Percentiles rank a stretch among this genome's conserved stretches.
phyloP scores from a whole-genome alignment of 2,113 vertebrate species.

The Aleadryas rufinucha region DNA sequence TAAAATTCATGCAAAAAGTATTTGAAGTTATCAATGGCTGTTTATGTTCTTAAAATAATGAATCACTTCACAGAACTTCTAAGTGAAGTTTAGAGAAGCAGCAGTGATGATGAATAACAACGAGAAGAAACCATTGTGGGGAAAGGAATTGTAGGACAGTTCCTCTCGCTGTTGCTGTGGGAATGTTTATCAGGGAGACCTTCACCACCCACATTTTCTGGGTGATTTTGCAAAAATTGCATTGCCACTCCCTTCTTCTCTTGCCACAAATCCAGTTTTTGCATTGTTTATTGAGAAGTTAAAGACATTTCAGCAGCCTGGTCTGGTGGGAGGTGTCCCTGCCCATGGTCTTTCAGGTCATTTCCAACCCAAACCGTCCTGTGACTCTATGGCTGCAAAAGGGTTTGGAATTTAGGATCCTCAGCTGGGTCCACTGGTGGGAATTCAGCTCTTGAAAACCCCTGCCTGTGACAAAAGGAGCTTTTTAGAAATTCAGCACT shows the following conservation, averaged over 20 bases:
- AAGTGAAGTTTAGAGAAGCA: not conserved
- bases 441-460: not conserved
- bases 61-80: not conserved
- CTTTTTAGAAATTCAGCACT: fast-evolving
- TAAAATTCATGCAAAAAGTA: not conserved
- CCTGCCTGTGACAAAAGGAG: not conserved
- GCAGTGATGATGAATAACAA: fast-evolving
- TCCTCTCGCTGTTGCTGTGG: not conserved
- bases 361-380: not conserved
- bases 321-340: not conserved
- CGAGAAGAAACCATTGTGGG: not conserved
- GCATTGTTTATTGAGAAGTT: not conserved
- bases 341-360: not conserved
- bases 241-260: not conserved
- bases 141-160: not conserved
- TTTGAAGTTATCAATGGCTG: not conserved
- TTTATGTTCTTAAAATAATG: not conserved
- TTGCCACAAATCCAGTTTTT: not conserved
- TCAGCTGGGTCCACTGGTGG: not conserved
- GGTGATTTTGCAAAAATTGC: not conserved
- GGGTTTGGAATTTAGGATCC: not conserved
- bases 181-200: not conserved
- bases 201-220: not conserved
- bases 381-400: not conserved
- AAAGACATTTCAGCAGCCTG: not conserved